These are phyloP conservation scores for Shargacucullia verbasci DNA, from an alignment of 2,888 invertebrate species.

Conservation along the genomic window DNA sequence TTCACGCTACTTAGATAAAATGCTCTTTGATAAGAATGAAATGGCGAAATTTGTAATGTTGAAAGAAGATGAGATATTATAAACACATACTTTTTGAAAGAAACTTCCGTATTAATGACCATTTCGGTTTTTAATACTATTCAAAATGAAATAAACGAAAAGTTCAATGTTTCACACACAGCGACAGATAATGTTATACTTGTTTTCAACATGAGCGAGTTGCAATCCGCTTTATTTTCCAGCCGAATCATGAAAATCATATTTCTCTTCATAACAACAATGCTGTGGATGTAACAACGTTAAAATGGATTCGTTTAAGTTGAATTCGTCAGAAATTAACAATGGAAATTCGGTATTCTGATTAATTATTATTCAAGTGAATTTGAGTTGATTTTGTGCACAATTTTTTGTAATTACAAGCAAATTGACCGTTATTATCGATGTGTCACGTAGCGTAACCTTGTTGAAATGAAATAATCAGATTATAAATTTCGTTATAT, in stretches of 20 bases:
- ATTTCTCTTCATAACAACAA: slow-evolving; percentile 59
- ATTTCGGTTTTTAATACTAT: slow-evolving; percentile 14
- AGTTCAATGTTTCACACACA: slow-evolving; percentile 10
- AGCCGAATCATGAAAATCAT: slow-evolving; percentile 57
- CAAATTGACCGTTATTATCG: no score
- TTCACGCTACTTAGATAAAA: slow-evolving; percentile 38
- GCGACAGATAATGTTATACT: slow-evolving; percentile 45
- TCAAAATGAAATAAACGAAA: slow-evolving; percentile 13
- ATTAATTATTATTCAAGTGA: slow-evolving; percentile 10
- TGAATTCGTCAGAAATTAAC: slow-evolving; percentile 39
- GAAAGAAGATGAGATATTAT: slow-evolving; percentile 52
- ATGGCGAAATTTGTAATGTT: slow-evolving; percentile 57
- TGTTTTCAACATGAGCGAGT: slow-evolving; percentile 54
- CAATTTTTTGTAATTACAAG: no score
- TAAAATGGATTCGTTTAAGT: slow-evolving; percentile 53
- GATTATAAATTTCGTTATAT: no score
- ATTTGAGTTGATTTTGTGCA: background rate
- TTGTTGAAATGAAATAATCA: no score
- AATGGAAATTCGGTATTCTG: slow-evolving; percentile 27
- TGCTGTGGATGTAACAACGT: slow-evolving; percentile 51
- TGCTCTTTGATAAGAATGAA: slow-evolving; percentile 53
- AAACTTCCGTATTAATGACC: background rate
- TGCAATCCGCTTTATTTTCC: slow-evolving; percentile 56
- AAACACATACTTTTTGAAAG: slow-evolving; percentile 12
- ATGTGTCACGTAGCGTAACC: no score